Evolutionary conservation across 1,140 invertebrate species (phyloP).

Genomic region (Panulirus ornatus): DNA sequence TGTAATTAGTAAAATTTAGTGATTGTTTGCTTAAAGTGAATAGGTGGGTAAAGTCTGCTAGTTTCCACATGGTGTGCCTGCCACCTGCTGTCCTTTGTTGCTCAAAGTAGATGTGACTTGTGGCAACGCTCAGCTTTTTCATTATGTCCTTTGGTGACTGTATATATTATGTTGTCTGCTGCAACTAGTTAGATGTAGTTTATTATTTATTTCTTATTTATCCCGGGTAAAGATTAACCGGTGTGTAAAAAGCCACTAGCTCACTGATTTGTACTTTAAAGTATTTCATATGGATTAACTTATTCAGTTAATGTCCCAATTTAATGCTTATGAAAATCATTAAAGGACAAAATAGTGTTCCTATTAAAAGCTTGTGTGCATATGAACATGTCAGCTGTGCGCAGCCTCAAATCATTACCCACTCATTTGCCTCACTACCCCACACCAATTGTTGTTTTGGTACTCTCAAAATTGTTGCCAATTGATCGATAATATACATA

Average conservation of each 20-base stretch:
- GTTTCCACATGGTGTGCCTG: neutral
- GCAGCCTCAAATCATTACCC: neutral
- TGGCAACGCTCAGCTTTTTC: slow-evolving; percentile 6
- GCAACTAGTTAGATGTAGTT: neutral
- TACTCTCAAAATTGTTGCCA: slow-evolving; percentile 51
- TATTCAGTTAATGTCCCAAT: neutral
- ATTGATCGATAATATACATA: neutral
- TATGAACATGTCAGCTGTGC: neutral
- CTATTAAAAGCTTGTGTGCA: neutral
- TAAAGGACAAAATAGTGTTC: neutral
- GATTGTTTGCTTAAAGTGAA: neutral
- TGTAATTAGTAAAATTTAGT: neutral
- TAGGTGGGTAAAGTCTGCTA: neutral
- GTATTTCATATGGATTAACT: neutral
- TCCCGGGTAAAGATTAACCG: neutral
- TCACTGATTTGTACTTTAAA: neutral
- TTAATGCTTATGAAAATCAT: neutral
- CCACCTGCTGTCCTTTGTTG: slow-evolving; percentile 39
- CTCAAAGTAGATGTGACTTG: slow-evolving; percentile 9
- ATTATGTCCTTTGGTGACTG: neutral
- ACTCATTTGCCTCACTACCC: neutral
- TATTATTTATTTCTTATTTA: slow-evolving; percentile 2
- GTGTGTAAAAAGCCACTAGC: neutral
- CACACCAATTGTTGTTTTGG: slow-evolving; percentile 34
- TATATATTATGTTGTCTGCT: neutral